Evolutionary conservation across 92 coral and sea anemone species (phyloP).

Genomic region (Pocillopora grandis): DNA sequence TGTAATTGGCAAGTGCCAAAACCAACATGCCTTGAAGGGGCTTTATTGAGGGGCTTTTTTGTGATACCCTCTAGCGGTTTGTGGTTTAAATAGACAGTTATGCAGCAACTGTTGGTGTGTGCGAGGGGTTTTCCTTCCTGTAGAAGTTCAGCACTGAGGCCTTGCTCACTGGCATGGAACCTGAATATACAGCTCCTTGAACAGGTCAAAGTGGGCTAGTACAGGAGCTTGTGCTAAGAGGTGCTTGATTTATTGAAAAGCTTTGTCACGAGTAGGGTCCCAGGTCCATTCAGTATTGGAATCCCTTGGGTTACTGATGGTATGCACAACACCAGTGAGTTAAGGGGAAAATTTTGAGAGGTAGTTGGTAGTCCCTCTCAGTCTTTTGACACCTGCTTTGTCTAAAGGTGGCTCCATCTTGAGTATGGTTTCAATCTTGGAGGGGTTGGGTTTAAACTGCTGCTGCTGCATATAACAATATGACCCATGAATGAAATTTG

Average conservation of each 20-base stretch:
- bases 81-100: slow-evolving; percentile 30
- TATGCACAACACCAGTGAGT: not conserved
- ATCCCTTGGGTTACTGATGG: not conserved
- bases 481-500: not conserved
- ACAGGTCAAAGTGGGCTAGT: too few species aligned
- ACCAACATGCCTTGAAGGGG: slow-evolving; percentile 44
- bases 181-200: too few species aligned
- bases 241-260: not conserved
- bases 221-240: too few species aligned
- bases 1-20: slow-evolving; percentile 21
- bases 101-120: not conserved
- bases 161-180: too few species aligned
- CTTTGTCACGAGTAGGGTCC: not conserved
- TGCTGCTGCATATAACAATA: not conserved
- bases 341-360: not conserved
- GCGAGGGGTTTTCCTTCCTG: too few species aligned
- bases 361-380: not conserved
- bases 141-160: too few species aligned
- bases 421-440: not conserved
- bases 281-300: not conserved
- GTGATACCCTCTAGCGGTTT: slow-evolving; percentile 29
- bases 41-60: slow-evolving; percentile 34
- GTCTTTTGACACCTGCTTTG: not conserved
- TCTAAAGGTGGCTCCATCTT: slow-evolving; percentile 7
- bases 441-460: too few species aligned